Percentiles rank a stretch among this genome's conserved stretches.
phyloP scores from a whole-genome alignment of 2,113 vertebrate species.

The Sphaerodactylus townsendi region DNA sequence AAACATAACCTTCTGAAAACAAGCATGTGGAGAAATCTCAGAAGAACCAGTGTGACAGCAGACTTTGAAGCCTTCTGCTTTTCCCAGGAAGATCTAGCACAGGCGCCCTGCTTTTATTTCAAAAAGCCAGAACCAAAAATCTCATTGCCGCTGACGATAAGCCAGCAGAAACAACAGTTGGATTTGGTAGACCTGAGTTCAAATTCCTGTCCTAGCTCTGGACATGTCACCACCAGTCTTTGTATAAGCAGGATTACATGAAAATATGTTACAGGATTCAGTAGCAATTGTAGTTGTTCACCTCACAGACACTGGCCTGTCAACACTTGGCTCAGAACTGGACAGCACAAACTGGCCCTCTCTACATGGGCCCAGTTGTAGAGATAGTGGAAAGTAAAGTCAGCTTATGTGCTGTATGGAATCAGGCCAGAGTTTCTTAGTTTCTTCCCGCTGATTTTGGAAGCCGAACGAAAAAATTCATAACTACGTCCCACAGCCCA shows the following conservation, averaged over 20 bases:
- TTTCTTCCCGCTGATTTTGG: no score
- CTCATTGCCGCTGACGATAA: background rate
- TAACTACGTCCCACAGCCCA: no score
- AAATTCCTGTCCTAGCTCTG: background rate
- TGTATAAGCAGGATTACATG: no score
- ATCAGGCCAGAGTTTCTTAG: background rate
- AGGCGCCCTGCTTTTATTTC: background rate
- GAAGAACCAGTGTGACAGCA: background rate
- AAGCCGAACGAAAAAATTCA: no score
- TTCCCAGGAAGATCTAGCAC: background rate
- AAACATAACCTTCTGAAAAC: background rate
- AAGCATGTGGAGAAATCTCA: background rate
- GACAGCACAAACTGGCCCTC: background rate
- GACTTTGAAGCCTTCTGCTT: background rate
- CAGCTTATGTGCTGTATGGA: no score
- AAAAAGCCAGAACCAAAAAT: background rate
- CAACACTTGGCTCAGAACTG: background rate
- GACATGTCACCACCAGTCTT: background rate
- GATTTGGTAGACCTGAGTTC: background rate
- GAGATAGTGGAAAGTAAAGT: background rate
- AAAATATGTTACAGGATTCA: no score
- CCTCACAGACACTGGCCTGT: background rate
- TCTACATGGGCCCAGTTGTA: no score
- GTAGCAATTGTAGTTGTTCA: no score
- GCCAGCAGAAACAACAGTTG: background rate